Conservation (phyloP, 2,113 vertebrate species). For the cat (Felis catus) region F.catus_Fca126_mat1.0 CM031420.1:43165001-43165500, state of each 20-base stretch:
- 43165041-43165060: neutral
- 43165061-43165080: neutral
- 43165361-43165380: neutral
- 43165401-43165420: neutral
- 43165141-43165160: slow-evolving; percentile 28
- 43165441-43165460: neutral
- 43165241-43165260: neutral
- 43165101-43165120: neutral
- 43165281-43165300: neutral
- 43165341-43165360: neutral
- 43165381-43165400: neutral
- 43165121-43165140: neutral
- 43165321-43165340: neutral
- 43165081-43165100: neutral
- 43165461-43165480: neutral
- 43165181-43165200: neutral
- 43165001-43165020: neutral
- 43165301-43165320: neutral
- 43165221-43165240: neutral
- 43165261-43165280: neutral
- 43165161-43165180: slow-evolving; percentile 55
- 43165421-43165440: neutral
- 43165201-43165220: neutral
- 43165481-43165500: neutral
- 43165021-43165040: neutral